Evolutionary conservation across 2,113 vertebrate genomes (phyloP).

Genomic region (Corythornis madagascariensis): DNA sequence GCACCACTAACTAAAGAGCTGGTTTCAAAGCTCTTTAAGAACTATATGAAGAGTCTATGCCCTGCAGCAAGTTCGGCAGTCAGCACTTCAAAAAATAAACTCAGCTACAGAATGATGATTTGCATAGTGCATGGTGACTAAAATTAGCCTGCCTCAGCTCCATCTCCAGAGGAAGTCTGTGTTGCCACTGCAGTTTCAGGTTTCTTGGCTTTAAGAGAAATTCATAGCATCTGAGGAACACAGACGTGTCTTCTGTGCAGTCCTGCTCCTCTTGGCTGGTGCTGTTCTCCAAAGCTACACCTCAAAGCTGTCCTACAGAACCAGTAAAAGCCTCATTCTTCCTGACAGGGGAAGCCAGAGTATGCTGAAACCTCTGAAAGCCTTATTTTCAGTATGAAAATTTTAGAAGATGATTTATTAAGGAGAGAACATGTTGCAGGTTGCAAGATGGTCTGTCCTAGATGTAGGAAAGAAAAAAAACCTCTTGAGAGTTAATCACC

Average conservation of each 20-base stretch:
- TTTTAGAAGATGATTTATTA: background rate
- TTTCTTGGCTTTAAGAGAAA: constrained; percentile 41
- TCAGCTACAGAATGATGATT: background rate
- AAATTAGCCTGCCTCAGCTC: constrained; percentile 47
- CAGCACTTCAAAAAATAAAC: constrained; percentile 40
- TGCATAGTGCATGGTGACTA: constrained; percentile 29
- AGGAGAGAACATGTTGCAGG: rapidly evolving
- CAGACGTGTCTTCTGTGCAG: constrained; percentile 1
- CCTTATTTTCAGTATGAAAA: background rate
- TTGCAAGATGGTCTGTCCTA: background rate
- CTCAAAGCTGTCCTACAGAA: background rate
- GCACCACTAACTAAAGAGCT: background rate
- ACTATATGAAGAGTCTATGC: background rate
- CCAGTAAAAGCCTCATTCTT: background rate
- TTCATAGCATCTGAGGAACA: background rate
- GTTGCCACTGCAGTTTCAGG: constrained; percentile 14
- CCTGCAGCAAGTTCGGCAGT: constrained; percentile 36
- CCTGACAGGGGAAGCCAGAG: background rate
- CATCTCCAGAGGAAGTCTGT: constrained; percentile 34
- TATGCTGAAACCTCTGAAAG: background rate
- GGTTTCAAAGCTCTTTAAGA: background rate
- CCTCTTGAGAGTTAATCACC: background rate
- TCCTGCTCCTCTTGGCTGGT: background rate
- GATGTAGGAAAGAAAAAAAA: background rate
- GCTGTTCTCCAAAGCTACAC: background rate